A percentile compares a stretch with the other conserved stretches of the same genome.
These are phyloP conservation scores for Labeo calbasu DNA, from an alignment of 2,797 vertebrate species.

Conservation along the genomic window DNA sequence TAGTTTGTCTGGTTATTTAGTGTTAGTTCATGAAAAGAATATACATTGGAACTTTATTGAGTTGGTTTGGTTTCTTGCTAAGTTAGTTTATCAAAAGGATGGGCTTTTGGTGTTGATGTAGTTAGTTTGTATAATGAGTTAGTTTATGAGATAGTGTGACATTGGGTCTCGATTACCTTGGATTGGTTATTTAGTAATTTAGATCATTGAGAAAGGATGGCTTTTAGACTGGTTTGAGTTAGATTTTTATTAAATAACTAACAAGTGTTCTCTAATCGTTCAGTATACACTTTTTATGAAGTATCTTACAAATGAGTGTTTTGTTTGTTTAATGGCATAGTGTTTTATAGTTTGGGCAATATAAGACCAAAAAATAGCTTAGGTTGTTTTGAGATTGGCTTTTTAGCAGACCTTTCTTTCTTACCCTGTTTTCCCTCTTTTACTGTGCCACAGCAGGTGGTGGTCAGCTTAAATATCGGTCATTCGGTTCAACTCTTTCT, in stretches of 20 bases:
- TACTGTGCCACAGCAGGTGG: neutral
- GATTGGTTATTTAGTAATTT: neutral
- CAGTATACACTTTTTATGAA: neutral
- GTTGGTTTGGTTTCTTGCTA: neutral
- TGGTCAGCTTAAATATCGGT: constrained; percentile 10
- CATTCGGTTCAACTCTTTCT: neutral
- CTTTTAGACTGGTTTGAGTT: neutral
- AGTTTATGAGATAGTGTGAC: neutral
- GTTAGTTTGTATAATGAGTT: neutral
- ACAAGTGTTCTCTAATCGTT: neutral
- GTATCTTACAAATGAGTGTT: neutral
- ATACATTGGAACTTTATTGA: neutral
- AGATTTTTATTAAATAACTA: neutral
- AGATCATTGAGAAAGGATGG: neutral
- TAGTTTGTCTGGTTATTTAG: constrained; percentile 5
- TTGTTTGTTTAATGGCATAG: neutral
- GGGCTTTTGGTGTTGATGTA: neutral
- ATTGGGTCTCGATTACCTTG: neutral
- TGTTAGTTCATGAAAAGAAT: neutral
- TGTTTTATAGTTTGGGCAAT: neutral
- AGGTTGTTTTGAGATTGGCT: neutral
- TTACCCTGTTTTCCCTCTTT: neutral
- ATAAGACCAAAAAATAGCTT: neutral
- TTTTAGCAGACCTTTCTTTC: neutral
- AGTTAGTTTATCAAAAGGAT: neutral